These are phyloP conservation scores for Alexandromys oeconomus DNA, from an alignment of 2,797 vertebrate species.

Conservation along the genomic window DNA sequence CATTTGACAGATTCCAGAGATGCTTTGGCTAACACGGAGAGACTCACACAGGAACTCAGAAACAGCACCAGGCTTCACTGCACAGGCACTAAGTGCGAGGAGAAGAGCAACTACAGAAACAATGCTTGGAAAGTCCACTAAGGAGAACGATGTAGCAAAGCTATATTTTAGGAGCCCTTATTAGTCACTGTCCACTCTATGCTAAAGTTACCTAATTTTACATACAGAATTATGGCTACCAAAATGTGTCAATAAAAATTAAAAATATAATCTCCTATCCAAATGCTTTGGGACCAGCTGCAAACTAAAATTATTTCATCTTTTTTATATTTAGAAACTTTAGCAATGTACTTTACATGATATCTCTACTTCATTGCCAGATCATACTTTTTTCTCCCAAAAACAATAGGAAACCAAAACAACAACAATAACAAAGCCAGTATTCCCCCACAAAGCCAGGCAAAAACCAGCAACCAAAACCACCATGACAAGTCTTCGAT, in stretches of 20 bases:
- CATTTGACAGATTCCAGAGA: neutral
- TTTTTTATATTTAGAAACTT: constrained; percentile 8
- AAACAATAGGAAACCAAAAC: neutral
- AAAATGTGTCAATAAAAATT: constrained; percentile 9
- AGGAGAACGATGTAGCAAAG: neutral
- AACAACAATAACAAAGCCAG: neutral
- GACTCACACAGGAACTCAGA: neutral
- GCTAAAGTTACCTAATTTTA: constrained; percentile 31
- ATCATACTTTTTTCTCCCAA: neutral
- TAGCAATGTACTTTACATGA: neutral
- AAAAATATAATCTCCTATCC: neutral
- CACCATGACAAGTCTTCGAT: neutral
- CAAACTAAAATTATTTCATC: neutral
- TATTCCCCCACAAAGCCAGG: neutral
- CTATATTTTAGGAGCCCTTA: neutral
- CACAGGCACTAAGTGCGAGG: neutral
- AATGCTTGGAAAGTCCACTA: neutral
- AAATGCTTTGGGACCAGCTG: neutral
- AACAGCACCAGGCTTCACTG: neutral
- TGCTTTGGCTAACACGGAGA: neutral
- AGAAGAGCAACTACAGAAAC: neutral
- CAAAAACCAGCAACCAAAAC: neutral
- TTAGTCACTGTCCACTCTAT: neutral
- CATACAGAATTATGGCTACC: neutral
- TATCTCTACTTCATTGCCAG: neutral